Conservation (phyloP, 2,888 invertebrate genomes). For the Idaea aversata region DNA sequence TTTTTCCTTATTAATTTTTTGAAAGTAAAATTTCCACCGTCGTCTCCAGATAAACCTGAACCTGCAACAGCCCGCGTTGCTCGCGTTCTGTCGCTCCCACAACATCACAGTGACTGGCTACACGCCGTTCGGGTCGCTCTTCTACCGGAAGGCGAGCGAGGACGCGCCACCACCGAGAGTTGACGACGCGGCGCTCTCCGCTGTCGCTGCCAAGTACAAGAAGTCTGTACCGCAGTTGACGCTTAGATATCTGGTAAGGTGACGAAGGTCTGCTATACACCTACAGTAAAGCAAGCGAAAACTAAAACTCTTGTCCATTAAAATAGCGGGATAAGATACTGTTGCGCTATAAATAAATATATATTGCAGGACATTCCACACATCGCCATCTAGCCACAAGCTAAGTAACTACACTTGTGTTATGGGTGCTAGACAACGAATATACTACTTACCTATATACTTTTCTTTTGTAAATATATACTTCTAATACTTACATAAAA, state of each 20-base stretch:
- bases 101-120: conserved; percentile 74
- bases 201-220: conserved; percentile 80
- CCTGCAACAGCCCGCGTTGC: conserved; percentile 84
- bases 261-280: neutral
- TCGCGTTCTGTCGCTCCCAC: conserved; percentile 83
- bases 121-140: conserved; percentile 73
- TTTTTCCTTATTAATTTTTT: too few species aligned
- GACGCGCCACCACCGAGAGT: conserved; percentile 77
- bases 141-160: conserved; percentile 63
- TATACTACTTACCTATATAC: too few species aligned
- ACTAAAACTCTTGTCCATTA: fast-evolving
- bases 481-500: too few species aligned
- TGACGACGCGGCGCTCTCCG: conserved; percentile 73
- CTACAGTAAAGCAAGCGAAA: too few species aligned
- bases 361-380: too few species aligned
- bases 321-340: too few species aligned
- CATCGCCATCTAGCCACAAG: too few species aligned
- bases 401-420: too few species aligned
- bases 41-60: conserved; percentile 78
- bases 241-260: conserved; percentile 81
- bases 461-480: too few species aligned
- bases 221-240: conserved; percentile 84
- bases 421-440: too few species aligned
- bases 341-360: too few species aligned
- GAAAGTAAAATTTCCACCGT: too few species aligned